Percentiles rank a stretch among this genome's conserved stretches.
Conservation (phyloP, 2,113 vertebrate species). For the Ondatra zibethicus region DNA sequence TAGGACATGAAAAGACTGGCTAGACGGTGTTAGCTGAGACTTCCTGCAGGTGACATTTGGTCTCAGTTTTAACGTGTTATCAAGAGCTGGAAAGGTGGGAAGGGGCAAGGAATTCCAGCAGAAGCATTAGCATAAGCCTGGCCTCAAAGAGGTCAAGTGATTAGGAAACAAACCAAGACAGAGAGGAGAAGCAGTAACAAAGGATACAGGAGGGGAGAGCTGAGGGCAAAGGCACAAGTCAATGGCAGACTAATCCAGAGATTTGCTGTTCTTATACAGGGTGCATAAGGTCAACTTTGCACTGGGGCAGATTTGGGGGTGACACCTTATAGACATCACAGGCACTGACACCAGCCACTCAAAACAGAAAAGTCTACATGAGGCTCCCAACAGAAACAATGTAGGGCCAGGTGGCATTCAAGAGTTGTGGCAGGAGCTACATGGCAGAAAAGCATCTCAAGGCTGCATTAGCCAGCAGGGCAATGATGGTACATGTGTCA, state of each 20-base stretch:
- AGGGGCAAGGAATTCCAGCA: not conserved
- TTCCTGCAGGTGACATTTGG: not conserved
- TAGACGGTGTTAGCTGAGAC: not conserved
- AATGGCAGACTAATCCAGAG: too few relatives aligned
- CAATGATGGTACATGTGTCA: not conserved
- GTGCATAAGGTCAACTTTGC: too few relatives aligned
- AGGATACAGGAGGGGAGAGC: too few relatives aligned
- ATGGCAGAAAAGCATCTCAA: not conserved
- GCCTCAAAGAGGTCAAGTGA: not conserved
- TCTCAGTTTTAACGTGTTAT: not conserved
- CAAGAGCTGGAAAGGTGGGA: not conserved
- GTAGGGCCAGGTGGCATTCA: not conserved
- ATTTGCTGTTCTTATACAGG: too few relatives aligned
- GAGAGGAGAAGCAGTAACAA: not conserved
- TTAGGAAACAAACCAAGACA: not conserved
- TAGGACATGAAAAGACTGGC: not conserved
- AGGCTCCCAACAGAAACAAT: not conserved
- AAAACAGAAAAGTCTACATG: accelerated
- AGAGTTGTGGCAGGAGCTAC: not conserved
- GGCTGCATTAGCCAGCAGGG: not conserved
- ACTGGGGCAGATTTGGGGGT: too few relatives aligned
- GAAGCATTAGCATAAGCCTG: not conserved
- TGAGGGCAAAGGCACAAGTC: too few relatives aligned
- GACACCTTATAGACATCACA: not conserved
- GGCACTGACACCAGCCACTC: not conserved